These are phyloP conservation scores for Scelioninae gen. 2 DNA, from an alignment of 2,888 invertebrate species.

Conservation along the genomic window DNA sequence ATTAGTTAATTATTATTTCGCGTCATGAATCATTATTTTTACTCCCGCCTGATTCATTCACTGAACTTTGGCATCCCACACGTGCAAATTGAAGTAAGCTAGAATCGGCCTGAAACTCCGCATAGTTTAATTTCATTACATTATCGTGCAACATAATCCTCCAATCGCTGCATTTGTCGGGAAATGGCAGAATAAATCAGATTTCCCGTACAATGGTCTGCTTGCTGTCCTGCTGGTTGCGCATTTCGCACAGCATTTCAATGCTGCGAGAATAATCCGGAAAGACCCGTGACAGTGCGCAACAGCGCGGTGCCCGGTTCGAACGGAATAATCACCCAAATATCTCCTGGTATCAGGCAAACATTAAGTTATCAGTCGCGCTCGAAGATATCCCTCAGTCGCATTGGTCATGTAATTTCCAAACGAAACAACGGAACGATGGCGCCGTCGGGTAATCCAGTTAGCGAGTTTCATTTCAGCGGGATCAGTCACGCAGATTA, in stretches of 20 bases:
- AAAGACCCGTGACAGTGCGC: constrained; percentile 5
- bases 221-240: constrained; percentile 3
- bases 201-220: constrained; percentile 6
- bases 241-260: constrained; percentile 21
- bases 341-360: constrained; percentile 36
- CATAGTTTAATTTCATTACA: constrained; percentile 27
- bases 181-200: constrained; percentile 32
- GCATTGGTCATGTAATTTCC: constrained; percentile 41
- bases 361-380: constrained; percentile 42
- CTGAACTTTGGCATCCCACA: too few relatives aligned
- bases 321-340: constrained; percentile 36
- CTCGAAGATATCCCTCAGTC: constrained; percentile 34
- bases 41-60: too few relatives aligned
- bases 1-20: too few relatives aligned
- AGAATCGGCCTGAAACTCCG: neutral
- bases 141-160: constrained; percentile 21
- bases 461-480: constrained; percentile 55
- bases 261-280: constrained; percentile 22
- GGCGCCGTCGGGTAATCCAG: constrained; percentile 48
- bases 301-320: constrained; percentile 1
- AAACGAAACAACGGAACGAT: constrained; percentile 52
- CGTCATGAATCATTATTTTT: too few relatives aligned
- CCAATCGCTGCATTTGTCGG: constrained; percentile 22
- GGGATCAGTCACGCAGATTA: constrained; percentile 58
- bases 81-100: too few relatives aligned